Percentiles rank a stretch among this genome's conserved stretches.
Evolutionary conservation across 1,140 invertebrate species (phyloP).

Genomic region (Ephestia elutella): DNA sequence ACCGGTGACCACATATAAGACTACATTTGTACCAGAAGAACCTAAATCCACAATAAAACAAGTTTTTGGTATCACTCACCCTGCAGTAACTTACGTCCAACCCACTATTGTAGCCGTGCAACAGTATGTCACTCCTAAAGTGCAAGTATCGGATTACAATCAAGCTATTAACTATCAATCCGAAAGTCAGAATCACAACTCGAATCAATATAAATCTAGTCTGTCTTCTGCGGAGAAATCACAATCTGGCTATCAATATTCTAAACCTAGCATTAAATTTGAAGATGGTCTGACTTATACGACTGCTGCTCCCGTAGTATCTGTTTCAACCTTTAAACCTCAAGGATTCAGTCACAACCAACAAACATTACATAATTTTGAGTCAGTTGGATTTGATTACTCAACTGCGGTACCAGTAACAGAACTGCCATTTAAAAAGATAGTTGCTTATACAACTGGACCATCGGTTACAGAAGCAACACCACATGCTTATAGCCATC

Average conservation of each 20-base stretch:
- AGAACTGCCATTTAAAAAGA: constrained; percentile 66
- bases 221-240: constrained; percentile 18
- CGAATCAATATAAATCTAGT: constrained; percentile 16
- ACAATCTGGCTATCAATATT: constrained; percentile 61
- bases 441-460: constrained; percentile 72
- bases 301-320: constrained; percentile 38
- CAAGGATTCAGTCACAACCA: constrained; percentile 48
- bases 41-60: constrained; percentile 62
- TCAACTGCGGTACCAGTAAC: constrained; percentile 46
- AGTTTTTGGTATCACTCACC: constrained; percentile 61
- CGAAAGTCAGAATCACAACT: constrained; percentile 29
- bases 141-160: constrained; percentile 38
- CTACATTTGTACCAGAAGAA: constrained; percentile 50
- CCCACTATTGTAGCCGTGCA: constrained; percentile 46
- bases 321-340: constrained; percentile 48
- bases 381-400: constrained; percentile 40
- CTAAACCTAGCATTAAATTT: constrained; percentile 61
- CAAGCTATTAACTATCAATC: constrained; percentile 42
- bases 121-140: constrained; percentile 33
- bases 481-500: constrained; percentile 36
- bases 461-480: constrained; percentile 30
- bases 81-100: constrained; percentile 59
- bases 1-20: constrained; percentile 49
- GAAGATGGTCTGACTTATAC: constrained; percentile 53
- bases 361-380: constrained; percentile 48